Conservation (phyloP, 2,888 invertebrate species). For the Diarsia brunnea region DNA sequence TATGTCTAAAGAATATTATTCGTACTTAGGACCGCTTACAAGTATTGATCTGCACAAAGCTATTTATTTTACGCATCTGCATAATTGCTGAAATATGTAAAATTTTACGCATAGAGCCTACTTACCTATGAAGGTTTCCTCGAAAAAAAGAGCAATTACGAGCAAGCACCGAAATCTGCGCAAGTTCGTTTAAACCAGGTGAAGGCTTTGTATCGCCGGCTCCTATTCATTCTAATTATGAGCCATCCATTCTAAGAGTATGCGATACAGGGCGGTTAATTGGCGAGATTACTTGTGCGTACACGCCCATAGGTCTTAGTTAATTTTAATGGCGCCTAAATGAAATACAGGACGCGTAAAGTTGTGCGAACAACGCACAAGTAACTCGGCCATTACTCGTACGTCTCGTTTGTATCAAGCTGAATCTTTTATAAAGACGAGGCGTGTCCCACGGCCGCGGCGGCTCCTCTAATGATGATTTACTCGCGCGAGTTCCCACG, state of each 20-base stretch:
- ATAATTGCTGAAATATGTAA: constrained; percentile 65
- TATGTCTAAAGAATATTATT: constrained; percentile 37
- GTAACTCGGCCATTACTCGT: constrained; percentile 78
- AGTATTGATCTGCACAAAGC: constrained; percentile 57
- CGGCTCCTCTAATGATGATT: constrained; percentile 86
- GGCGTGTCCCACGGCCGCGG: constrained; percentile 80
- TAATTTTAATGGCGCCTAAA: constrained; percentile 70
- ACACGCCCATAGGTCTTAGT: constrained; percentile 64
- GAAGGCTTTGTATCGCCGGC: constrained; percentile 16
- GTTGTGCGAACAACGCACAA: constrained; percentile 65
- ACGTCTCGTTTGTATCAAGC: constrained; percentile 85
- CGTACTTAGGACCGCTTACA: constrained; percentile 34
- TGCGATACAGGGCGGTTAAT: constrained; percentile 53
- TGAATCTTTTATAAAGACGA: constrained; percentile 89
- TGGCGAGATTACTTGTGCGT: constrained; percentile 61
- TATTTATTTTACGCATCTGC: constrained; percentile 59
- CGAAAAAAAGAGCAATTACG: constrained; percentile 41
- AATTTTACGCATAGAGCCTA: constrained; percentile 37
- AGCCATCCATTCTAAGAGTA: constrained; percentile 49
- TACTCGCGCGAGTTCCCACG: constrained; percentile 85
- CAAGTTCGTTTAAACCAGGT: constrained; percentile 12
- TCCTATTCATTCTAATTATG: constrained; percentile 56
- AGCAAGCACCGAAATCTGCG: constrained; percentile 13
- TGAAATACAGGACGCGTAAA: constrained; percentile 66
- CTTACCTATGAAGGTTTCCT: constrained; percentile 27